Evolutionary conservation across 1,140 invertebrate species (phyloP), one percentile per base, ranked within the genome.

Genomic region (Cotesia typhae): DNA sequence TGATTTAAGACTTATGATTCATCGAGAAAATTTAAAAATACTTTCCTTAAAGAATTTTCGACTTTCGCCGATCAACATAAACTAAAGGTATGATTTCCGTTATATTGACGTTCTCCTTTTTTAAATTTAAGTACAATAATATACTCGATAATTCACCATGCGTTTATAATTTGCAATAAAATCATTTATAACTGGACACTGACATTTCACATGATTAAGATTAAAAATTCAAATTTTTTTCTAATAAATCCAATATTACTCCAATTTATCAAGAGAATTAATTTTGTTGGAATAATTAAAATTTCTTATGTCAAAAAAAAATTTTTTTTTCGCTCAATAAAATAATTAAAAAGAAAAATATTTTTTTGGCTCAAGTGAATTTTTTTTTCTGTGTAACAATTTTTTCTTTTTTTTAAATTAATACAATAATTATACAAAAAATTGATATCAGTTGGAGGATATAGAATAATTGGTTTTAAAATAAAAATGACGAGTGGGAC

Each of bases 191-290:
- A 59, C 66, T 35, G 59, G 10, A 64, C 71, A 71, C 72, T 74
- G 57, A 63, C 75, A 74, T 74, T 77, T 75, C 38, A 79, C 5
- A 77, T 81, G 81, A 80, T 81, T 79, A 83, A 82, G 70, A 82
- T 80, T 81, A 82, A 61, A 61, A 61, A 35, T 66, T 3, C 64
- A 20, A 20, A 14, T 41, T 65, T 61, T 61, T 61, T 20, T 35
- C 60, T 35, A 61, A 17, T 17, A 17, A 17, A 17, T 17, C 0
- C 17, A 17, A 1, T 0, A 17, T 17, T 17, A 17, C 17, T 17
- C 0, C 17, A 17, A 17, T 17, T 17, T 17, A 17, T 17, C 17
- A 17, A 17, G 17, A 17, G 17, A 17, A 17, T 17, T 17, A 17
- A 17, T 17, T 17, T 17, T 17, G 17, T 17, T 17, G 17, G 17